phyloP scores from a whole-genome alignment of 2,797 vertebrate genomes.

The Hypotaenidia philippensis region DNA sequence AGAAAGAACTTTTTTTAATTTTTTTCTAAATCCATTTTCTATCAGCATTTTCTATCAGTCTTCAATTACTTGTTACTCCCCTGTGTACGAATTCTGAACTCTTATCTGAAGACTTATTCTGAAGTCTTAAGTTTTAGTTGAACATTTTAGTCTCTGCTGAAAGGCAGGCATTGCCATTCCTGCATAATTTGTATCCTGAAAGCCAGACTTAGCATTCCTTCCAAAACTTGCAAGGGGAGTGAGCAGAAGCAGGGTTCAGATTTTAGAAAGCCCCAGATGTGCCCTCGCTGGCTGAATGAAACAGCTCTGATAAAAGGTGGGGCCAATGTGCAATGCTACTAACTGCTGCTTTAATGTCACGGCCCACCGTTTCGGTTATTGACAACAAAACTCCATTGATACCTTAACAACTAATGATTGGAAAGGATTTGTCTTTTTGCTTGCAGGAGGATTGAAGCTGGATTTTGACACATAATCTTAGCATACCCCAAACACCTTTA shows the following conservation, averaged over 20 bases:
- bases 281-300: not conserved
- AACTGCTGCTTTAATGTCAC: not conserved
- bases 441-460: not conserved
- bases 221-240: rapidly evolving
- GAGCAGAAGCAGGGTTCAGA: not conserved
- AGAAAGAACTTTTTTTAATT: not conserved
- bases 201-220: not conserved
- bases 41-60: not conserved
- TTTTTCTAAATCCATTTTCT: not conserved
- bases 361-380: not conserved
- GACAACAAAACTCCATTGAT: not conserved
- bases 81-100: not conserved
- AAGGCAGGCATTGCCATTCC: not conserved
- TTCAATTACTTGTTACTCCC: not conserved
- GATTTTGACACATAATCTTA: not conserved
- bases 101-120: too few relatives aligned
- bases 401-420: not conserved
- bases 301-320: not conserved
- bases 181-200: not conserved
- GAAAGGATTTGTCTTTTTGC: not conserved
- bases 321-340: rapidly evolving
- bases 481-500: not conserved
- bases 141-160: not conserved
- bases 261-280: not conserved
- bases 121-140: not conserved